A percentile compares a stretch with the other conserved stretches of the same genome.
These are phyloP conservation scores for Halyomorpha halys DNA, from an alignment of 1,140 invertebrate genomes.

Conservation along the genomic window DNA sequence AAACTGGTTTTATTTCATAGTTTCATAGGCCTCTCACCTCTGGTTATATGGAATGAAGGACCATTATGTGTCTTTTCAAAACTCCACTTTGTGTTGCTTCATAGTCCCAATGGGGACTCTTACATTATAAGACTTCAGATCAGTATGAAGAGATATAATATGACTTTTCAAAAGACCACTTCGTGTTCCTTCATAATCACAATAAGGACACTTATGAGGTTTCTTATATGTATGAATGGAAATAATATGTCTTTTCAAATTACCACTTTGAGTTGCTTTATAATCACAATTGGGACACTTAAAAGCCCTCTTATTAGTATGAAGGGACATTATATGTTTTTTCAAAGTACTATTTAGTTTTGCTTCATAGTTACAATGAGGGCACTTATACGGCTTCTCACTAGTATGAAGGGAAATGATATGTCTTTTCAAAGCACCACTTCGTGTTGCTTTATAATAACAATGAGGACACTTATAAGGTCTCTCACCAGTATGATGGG, in stretches of 20 bases:
- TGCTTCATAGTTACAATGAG: slow-evolving; percentile 1
- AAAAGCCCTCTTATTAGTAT: no score
- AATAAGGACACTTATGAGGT: neutral
- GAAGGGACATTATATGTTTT: neutral
- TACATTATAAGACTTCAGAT: no score
- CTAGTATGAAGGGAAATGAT: neutral
- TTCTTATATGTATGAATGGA: neutral
- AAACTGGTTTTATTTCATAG: no score
- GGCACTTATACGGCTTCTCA: neutral
- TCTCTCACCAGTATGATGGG: no score
- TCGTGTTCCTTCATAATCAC: no score
- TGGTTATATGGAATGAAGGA: no score
- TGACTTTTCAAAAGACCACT: no score
- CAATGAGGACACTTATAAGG: neutral
- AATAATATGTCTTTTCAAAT: slow-evolving; percentile 1
- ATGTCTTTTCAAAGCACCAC: neutral
- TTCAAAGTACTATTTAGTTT: neutral
- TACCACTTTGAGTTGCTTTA: neutral
- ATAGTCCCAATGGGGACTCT: no score
- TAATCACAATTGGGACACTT: neutral
- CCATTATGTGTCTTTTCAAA: no score
- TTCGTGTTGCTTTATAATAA: neutral
- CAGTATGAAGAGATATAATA: no score
- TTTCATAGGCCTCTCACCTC: no score
- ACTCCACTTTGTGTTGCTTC: no score